phyloP scores from a whole-genome alignment of 2,888 invertebrate genomes.

The Temnothorax rugatulus region DNA sequence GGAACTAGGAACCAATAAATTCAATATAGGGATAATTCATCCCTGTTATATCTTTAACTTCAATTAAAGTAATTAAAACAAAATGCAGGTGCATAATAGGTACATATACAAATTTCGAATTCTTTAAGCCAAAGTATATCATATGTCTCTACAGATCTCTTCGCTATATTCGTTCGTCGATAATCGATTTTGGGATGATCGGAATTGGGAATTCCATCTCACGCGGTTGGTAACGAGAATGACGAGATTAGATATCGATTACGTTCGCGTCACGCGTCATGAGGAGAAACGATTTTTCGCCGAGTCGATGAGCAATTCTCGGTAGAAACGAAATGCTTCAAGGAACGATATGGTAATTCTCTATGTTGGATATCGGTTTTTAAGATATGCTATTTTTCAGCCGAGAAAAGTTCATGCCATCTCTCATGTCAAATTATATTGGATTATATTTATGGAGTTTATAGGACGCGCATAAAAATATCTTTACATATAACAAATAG shows the following conservation, averaged over 20 bases:
- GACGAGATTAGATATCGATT: slow-evolving; percentile 74
- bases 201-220: slow-evolving; percentile 61
- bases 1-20: neutral
- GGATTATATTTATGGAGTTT: neutral
- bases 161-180: slow-evolving; percentile 30
- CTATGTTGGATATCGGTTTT: slow-evolving; percentile 22
- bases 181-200: slow-evolving; percentile 60
- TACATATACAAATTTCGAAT: neutral
- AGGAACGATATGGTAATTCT: slow-evolving; percentile 55
- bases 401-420: neutral
- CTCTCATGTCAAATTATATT: neutral
- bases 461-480: neutral
- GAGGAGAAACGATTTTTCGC: slow-evolving; percentile 63
- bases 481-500: neutral
- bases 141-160: slow-evolving; percentile 29
- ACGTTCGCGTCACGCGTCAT: slow-evolving; percentile 65
- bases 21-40: neutral
- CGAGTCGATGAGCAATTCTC: slow-evolving; percentile 51
- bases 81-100: neutral
- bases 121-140: neutral
- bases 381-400: neutral
- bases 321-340: slow-evolving; percentile 47
- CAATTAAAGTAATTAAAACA: neutral
- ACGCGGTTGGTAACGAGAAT: slow-evolving; percentile 65
- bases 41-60: neutral